phyloP scores from a whole-genome alignment of 2,113 vertebrate genomes.

The Atlantisia rogersi region DNA sequence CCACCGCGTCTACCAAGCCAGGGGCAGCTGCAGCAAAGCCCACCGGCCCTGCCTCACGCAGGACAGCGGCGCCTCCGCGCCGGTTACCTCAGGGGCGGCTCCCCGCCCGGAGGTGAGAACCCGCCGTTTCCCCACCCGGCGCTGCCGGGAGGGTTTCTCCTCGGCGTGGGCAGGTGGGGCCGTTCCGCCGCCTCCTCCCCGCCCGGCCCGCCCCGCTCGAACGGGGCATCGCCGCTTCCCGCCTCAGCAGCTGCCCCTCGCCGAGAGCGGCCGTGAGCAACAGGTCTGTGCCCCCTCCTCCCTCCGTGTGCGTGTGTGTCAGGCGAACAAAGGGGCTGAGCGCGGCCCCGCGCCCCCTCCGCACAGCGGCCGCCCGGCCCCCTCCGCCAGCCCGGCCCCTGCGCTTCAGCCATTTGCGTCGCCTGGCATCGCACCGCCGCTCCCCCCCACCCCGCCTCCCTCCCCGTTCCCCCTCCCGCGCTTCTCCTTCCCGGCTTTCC shows the following conservation, averaged over 20 bases:
- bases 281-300: background rate
- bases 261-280: background rate
- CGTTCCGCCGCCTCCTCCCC: background rate
- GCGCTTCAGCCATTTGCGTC: slow-evolving; percentile 19
- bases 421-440: background rate
- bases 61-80: background rate
- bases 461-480: background rate
- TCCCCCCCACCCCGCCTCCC: no score
- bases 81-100: background rate
- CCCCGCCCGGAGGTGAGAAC: background rate
- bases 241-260: background rate
- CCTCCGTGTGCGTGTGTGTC: background rate
- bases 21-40: background rate
- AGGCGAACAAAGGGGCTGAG: slow-evolving; percentile 32
- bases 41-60: background rate
- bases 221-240: background rate
- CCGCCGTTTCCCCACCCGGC: background rate
- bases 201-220: background rate
- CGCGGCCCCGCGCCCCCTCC: background rate
- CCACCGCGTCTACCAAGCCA: background rate
- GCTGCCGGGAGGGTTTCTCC: background rate
- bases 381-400: background rate
- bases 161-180: background rate
- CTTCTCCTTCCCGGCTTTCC: background rate
- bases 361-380: background rate